A percentile compares a stretch with the other conserved stretches of the same genome.
phyloP scores from a whole-genome alignment of 2,888 invertebrate species.

The Drosophila infuscata region DNA sequence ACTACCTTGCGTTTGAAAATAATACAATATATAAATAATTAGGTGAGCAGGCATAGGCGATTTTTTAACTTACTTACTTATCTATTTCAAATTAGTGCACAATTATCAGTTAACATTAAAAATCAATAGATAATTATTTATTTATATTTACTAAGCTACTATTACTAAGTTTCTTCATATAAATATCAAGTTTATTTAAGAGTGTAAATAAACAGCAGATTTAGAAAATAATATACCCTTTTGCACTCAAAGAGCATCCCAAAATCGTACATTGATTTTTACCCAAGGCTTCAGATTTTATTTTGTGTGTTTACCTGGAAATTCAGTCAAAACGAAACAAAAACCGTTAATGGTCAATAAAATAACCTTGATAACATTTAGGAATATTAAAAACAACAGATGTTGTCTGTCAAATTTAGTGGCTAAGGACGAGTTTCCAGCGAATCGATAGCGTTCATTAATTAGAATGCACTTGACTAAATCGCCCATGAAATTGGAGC shows the following conservation, averaged over 20 bases:
- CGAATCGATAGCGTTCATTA: conserved; percentile 52
- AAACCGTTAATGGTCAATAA: conserved; percentile 48
- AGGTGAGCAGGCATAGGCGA: no score
- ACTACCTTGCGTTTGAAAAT: no score
- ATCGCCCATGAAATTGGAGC: conserved; percentile 79
- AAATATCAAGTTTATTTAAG: not conserved
- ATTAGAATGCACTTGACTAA: conserved; percentile 72
- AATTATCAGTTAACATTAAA: not conserved
- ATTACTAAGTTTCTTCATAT: not conserved
- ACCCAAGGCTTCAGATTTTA: not conserved
- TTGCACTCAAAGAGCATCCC: not conserved
- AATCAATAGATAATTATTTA: not conserved
- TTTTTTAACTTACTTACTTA: no score
- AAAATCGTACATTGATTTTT: not conserved
- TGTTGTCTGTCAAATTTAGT: conserved; percentile 65
- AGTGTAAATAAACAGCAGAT: not conserved
- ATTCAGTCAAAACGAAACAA: conserved; percentile 6
- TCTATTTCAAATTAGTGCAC: not conserved
- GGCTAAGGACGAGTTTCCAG: conserved; percentile 46
- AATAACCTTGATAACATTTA: conserved; percentile 36
- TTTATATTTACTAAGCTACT: not conserved
- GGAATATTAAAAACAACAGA: conserved; percentile 49
- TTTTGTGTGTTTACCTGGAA: conserved; percentile 36
- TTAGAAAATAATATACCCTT: not conserved
- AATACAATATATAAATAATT: no score